Evolutionary conservation across 2,797 vertebrate species (phyloP).

Genomic region (Gila robusta): DNA sequence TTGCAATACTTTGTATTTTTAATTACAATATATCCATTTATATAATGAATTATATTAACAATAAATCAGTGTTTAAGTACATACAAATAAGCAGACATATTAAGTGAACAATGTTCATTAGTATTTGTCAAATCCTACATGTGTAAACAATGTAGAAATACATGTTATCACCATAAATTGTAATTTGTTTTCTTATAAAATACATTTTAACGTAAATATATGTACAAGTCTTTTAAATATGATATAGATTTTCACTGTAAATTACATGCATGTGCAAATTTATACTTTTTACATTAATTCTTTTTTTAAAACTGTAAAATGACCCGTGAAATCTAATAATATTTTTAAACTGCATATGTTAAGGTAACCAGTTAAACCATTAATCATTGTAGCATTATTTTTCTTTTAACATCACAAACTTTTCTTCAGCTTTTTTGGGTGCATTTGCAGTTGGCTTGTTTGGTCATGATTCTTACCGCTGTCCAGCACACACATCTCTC

Average conservation of each 20-base stretch:
- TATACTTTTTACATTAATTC: too few relatives aligned
- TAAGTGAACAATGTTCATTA: not conserved
- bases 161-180: not conserved
- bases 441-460: not conserved
- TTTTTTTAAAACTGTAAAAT: not conserved
- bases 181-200: not conserved
- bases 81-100: not conserved
- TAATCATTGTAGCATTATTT: not conserved
- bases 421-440: not conserved
- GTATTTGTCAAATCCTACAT: not conserved
- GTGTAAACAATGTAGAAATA: too few relatives aligned
- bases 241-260: too few relatives aligned
- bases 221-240: not conserved
- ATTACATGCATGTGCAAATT: too few relatives aligned
- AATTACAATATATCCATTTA: not conserved
- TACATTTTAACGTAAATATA: not conserved
- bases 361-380: not conserved
- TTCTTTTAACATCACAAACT: not conserved
- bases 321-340: not conserved
- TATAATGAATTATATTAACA: not conserved
- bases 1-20: not conserved
- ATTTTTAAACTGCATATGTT: not conserved
- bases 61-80: not conserved
- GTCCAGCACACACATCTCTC: slow-evolving; percentile 76
- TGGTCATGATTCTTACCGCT: slow-evolving; percentile 70